Base-by-base conservation (phyloP, 2,888 invertebrate genomes). In the Eupsilia transversa region DNA sequence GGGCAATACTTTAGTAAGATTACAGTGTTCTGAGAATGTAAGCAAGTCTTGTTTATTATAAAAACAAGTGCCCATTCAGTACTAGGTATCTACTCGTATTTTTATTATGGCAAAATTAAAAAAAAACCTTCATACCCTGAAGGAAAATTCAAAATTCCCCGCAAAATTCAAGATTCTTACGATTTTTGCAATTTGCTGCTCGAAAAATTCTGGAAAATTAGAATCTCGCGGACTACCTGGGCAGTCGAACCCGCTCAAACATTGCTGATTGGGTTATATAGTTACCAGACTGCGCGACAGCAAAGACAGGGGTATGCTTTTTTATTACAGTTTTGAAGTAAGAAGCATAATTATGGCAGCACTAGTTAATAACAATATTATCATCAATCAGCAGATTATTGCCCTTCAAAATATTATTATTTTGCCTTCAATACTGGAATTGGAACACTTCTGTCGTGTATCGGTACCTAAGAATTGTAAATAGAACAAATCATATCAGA, bases 11-110 rank as follows among this genome's bases (percentile, higher is more conserved):
- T 57, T 17, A 54, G 17, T 54, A 54, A 33, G 46, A 63, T 74
- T 35, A 46, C n/a, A 54, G 30, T 46, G n/a, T 46, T 46, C 5
- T 46, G 17, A n/a, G 66, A 67, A 77, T 68, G 17, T n/a, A 60
- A 38, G 43, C 67, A 43, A 60, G 38, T 33, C 43, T 61, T 38
- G 52, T 76, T 77, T 76, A 54, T 38, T 60, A 23, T 20, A 54
- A 38, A 72, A 77, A 77, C 43, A 33, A 60, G 38, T 61, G 68
- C 30, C 23, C 30, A 77, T 76, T 76, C 60, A 33, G 20, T 46
- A 52, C 35, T 61, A 23, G 6, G 27, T 12, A 30, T 7, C 27
- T 4, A 41, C 10, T 63, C 7, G 4, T 72, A 43, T 35, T 1
- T 30, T 64, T 52, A 3, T n/a, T 4, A 46, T 2, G 74, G 61